Base-by-base conservation (phyloP, 2,888 invertebrate species). In the Strigamia crassipes region DNA sequence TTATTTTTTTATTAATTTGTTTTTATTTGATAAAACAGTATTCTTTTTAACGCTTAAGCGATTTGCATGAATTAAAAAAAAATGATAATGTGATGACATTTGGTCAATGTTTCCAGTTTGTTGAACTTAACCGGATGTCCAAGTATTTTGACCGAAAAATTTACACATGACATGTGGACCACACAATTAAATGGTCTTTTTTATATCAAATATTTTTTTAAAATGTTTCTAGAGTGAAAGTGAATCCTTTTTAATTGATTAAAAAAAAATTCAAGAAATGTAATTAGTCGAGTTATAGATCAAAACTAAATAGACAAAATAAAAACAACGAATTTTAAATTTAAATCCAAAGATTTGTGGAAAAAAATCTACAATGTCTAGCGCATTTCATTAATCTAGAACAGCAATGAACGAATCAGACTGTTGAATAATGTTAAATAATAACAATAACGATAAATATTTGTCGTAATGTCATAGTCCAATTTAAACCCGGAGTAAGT, bases 61-160 rank as follows among this genome's bases (percentile, higher is more conserved):
- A 77, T 34, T 77, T 51, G 18, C 51, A 51, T 51, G 51, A 51
- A 51, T 51, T 51, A 51, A 15, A 42, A 42, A 42, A 42, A 42
- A 42, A 42, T 8, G 10, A 41, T 42, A 15, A 15, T 42, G 18
- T n/a, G 13, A n/a, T 51, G 51, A 51, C 51, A 51, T 51, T 51
- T 51, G 51, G 51, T 51, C 51, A 51, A 51, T 51, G 51, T 51
- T 51, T 51, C 51, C 51, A 51, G 51, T 51, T 51, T 51, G 51
- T 51, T 51, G 51, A 51, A 51, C 51, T 51, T 51, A 51, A 51
- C 51, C 51, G 51, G 51, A 51, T 51, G 51, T 51, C 51, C 51
- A 51, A 51, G 51, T 51, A 51, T 51, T 51, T 51, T 51, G 51
- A 51, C 51, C 51, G 51, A 51, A 51, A 51, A 51, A 51, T 51